Percentiles rank a stretch among this genome's conserved stretches.
Conservation (phyloP, 1,140 invertebrate genomes). For the Ganaspis sp. region DNA sequence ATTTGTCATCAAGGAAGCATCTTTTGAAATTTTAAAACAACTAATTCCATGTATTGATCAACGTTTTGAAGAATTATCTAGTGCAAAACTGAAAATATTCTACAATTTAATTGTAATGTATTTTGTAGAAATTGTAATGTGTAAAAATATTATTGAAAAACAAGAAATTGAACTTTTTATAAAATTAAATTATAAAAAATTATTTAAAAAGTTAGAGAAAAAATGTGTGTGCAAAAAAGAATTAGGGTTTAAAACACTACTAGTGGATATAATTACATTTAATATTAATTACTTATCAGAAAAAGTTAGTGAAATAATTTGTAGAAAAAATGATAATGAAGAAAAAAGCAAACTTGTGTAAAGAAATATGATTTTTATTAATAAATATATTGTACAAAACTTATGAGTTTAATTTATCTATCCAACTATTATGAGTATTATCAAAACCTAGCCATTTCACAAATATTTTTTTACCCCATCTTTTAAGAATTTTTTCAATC, state of each 20-base stretch:
- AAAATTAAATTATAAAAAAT: neutral
- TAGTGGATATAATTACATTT: neutral
- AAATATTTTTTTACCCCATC: neutral
- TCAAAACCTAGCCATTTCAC: constrained; percentile 17
- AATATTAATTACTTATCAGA: neutral
- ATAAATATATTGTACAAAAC: neutral
- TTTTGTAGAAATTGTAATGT: neutral
- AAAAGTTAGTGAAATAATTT: neutral
- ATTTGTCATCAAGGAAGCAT: constrained; percentile 36
- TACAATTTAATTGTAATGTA: neutral
- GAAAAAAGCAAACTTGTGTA: neutral
- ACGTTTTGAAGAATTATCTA: neutral
- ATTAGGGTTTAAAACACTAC: neutral
- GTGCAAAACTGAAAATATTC: neutral
- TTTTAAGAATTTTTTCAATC: neutral
- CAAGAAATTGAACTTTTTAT: neutral
- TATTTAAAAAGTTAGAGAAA: neutral
- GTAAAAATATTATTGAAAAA: neutral
- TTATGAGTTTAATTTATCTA: neutral
- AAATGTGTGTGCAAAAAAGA: neutral
- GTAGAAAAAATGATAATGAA: neutral
- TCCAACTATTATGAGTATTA: too few relatives aligned
- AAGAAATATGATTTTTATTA: neutral
- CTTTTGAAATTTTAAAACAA: constrained; percentile 12
- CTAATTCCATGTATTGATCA: neutral